These are phyloP conservation scores for Otis tarda DNA, from an alignment of 2,113 vertebrate species.

Conservation along the genomic window DNA sequence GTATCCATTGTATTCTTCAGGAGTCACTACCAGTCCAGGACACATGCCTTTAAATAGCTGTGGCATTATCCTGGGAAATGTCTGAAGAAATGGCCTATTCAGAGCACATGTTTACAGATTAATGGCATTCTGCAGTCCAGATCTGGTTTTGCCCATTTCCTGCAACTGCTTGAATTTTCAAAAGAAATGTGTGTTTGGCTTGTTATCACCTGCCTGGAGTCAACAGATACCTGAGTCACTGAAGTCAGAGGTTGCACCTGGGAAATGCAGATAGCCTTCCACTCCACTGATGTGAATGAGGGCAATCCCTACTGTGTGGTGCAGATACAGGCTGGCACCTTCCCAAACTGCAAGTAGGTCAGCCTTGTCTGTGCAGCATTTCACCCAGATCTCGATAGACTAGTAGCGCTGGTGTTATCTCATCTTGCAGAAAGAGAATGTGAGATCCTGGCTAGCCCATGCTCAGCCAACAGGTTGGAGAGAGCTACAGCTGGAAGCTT, in stretches of 20 bases:
- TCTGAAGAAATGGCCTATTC: neutral
- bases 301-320: rapidly evolving
- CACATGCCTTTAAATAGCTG: neutral
- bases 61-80: neutral
- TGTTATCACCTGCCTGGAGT: neutral
- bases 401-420: neutral
- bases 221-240: neutral
- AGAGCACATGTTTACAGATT: neutral
- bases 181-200: neutral
- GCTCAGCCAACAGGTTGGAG: neutral
- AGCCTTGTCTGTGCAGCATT: neutral
- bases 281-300: neutral
- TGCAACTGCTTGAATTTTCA: neutral
- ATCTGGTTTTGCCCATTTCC: neutral
- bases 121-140: neutral
- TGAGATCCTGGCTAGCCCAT: neutral
- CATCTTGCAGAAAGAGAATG: neutral
- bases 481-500: neutral
- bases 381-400: neutral
- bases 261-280: neutral
- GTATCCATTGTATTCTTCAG: neutral
- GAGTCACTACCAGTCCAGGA: neutral
- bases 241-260: neutral
- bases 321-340: neutral
- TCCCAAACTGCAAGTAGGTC: neutral